Evolutionary conservation across 2,113 vertebrate species (phyloP), one percentile per base, ranked within the genome.

Genomic region (Pagrus major): DNA sequence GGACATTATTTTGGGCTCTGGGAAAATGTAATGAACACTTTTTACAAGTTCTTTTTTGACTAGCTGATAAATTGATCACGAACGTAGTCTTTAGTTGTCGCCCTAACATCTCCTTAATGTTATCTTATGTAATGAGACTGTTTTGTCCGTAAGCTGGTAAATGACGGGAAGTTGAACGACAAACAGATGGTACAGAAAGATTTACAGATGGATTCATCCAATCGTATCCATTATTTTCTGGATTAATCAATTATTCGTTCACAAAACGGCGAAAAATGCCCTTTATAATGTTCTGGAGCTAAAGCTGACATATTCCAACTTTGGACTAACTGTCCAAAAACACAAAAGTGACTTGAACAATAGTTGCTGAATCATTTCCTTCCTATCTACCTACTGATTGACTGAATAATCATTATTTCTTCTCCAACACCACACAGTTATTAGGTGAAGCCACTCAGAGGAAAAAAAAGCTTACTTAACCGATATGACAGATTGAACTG

Each of bases 91-190:
- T n/a, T n/a, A n/a, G n/a, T n/a, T n/a, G n/a, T n/a, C n/a, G n/a
- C n/a, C n/a, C n/a, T n/a, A n/a, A n/a, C n/a, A n/a, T n/a, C 41
- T 73, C 35, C 52, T 39, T 41, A 52, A 33, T 21, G 20, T 18
- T 59, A 20, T 2, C 11, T 56, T 49, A 54, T 83, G 60, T 59
- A 59, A 76, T 56, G 21, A 12, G 20, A 68, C 25, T 64, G 6
- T 33, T 5, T 61, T 14, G 14, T 68, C 25, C 9, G 9, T 8
- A 20, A 56, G 15, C 9, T 18, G 25, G 4, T 25, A 46, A 44
- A 65, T 65, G 8, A 75, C n/a, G n/a, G n/a, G n/a, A n/a, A n/a
- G n/a, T n/a, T n/a, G n/a, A n/a, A n/a, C n/a, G n/a, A n/a, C n/a
- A n/a, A n/a, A n/a, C n/a, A n/a, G n/a, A n/a, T n/a, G n/a, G 37